Conservation (phyloP, 2,797 vertebrate species). For the Lophotriccus pileatus region DNA sequence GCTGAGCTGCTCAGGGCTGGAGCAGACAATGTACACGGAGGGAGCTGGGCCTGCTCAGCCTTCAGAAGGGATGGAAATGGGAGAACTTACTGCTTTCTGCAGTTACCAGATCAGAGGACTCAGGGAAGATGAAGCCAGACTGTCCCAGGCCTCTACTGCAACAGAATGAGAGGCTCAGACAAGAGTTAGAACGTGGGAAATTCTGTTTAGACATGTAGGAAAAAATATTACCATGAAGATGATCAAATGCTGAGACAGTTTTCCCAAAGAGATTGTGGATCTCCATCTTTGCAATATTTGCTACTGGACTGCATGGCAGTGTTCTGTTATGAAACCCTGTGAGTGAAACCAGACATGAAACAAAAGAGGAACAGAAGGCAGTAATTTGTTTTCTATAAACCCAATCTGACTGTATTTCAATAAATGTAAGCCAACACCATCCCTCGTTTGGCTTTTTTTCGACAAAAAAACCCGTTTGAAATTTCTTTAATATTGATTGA, state of each 20-base stretch:
- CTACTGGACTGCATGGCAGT: background rate
- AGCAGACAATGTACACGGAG: rapidly evolving
- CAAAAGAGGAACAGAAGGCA: constrained; percentile 13
- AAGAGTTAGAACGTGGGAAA: background rate
- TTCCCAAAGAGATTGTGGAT: background rate
- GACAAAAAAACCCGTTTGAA: background rate
- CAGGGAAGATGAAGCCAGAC: background rate
- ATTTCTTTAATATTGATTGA: background rate
- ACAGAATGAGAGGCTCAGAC: background rate
- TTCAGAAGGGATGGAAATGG: background rate
- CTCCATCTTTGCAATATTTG: background rate
- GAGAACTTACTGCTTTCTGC: background rate
- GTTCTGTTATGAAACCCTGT: background rate
- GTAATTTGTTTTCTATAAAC: background rate
- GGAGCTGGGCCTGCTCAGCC: background rate
- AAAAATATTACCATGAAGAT: background rate
- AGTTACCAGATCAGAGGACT: background rate
- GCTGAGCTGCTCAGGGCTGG: background rate
- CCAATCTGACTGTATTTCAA: background rate
- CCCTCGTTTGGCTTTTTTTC: background rate
- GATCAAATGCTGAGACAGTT: background rate
- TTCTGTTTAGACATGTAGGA: background rate
- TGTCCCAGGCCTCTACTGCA: background rate
- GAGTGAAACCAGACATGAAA: background rate
- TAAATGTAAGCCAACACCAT: background rate